These are phyloP conservation scores for Platichthys flesus DNA, from an alignment of 2,113 vertebrate genomes.

Conservation along the genomic window DNA sequence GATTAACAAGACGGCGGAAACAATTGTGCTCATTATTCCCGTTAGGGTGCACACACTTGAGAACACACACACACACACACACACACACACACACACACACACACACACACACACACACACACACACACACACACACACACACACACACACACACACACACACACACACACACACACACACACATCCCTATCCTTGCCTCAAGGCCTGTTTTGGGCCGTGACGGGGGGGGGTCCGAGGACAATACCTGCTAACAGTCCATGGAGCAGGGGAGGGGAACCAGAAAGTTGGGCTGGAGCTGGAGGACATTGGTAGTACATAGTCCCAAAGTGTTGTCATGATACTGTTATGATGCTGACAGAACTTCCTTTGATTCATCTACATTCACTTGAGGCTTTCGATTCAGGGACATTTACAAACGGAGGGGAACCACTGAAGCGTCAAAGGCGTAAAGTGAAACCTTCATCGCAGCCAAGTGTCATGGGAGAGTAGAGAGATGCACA, in stretches of 20 bases:
- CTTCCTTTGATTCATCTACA: background rate
- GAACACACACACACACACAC: slow-evolving; percentile 9
- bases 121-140: slow-evolving; percentile 16
- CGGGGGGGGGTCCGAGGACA: slow-evolving; percentile 39
- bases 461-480: too few relatives aligned
- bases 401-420: too few relatives aligned
- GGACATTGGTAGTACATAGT: background rate
- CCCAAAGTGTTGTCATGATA: background rate
- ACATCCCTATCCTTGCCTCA: slow-evolving; percentile 16
- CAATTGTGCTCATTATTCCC: slow-evolving; percentile 70
- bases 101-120: slow-evolving; percentile 5
- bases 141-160: slow-evolving; percentile 20
- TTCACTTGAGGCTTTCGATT: too few relatives aligned
- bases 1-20: slow-evolving; percentile 54
- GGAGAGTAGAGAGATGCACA: background rate
- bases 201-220: slow-evolving; percentile 52
- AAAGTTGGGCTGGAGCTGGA: background rate
- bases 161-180: slow-evolving; percentile 5
- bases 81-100: slow-evolving; percentile 11
- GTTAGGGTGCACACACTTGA: slow-evolving; percentile 24
- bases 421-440: background rate
- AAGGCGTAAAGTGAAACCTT: background rate
- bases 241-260: slow-evolving; percentile 31
- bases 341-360: background rate
- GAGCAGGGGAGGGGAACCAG: slow-evolving; percentile 6